These are phyloP conservation scores for Caenorhabditis sp. DNA, from an alignment of 2,888 invertebrate species.

Conservation along the genomic window DNA sequence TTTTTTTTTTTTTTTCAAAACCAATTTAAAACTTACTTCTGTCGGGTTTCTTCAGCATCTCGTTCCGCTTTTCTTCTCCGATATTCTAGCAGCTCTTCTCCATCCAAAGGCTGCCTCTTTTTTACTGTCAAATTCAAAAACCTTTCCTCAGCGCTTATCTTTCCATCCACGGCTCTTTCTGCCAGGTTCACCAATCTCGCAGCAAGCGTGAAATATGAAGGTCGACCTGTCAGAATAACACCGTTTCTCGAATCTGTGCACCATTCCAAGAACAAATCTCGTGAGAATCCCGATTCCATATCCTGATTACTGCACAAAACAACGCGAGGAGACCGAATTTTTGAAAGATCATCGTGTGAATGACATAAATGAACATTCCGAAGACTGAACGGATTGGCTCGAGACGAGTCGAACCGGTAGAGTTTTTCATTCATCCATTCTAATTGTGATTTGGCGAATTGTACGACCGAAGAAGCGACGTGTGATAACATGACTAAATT, in stretches of 20 bases:
- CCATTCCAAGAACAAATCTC: constrained; percentile 94
- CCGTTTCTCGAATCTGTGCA: constrained; percentile 89
- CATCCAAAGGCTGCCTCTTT: constrained; percentile 75
- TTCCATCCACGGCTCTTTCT: constrained; percentile 31
- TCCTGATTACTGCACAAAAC: constrained; percentile 93
- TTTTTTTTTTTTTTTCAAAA: too few relatives aligned
- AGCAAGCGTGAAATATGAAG: constrained; percentile 31
- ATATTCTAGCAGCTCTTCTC: constrained; percentile 76
- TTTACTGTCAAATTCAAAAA: constrained; percentile 52
- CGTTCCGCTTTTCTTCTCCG: constrained; percentile 73
- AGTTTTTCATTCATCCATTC: constrained; percentile 99
- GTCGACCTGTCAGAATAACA: constrained; percentile 82
- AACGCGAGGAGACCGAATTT: constrained; percentile 88
- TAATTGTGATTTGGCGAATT: constrained; percentile 88
- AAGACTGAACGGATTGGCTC: constrained; percentile 89
- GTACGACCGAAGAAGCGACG: constrained; percentile 96
- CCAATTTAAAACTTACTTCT: constrained; percentile 3
- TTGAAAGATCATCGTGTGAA: constrained; percentile 83
- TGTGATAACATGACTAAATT: constrained; percentile 91
- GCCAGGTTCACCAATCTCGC: constrained; percentile 31
- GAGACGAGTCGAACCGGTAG: constrained; percentile 77
- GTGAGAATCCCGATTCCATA: constrained; percentile 90
- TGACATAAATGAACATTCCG: constrained; percentile 89
- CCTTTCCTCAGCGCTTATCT: constrained; percentile 13
- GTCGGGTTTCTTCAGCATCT: constrained; percentile 71